These are phyloP conservation scores for Pseudocheirus occidentalis DNA, from an alignment of 2,797 vertebrate genomes.

Conservation along the genomic window DNA sequence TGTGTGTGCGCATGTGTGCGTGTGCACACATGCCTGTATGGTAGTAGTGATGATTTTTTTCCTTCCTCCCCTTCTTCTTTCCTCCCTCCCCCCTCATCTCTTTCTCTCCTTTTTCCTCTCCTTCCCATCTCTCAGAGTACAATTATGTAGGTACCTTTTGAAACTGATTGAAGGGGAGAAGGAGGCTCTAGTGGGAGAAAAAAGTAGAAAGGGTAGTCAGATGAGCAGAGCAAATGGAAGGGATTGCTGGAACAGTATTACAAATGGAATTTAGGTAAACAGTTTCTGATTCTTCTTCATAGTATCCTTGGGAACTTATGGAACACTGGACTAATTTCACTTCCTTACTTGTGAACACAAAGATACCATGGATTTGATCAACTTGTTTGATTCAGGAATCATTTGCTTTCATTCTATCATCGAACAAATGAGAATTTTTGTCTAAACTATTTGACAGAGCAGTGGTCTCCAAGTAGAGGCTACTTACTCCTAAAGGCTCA, in stretches of 20 bases:
- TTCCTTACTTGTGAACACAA: not conserved
- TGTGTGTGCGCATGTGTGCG: not conserved
- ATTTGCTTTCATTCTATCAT: not conserved
- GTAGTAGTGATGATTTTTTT: not conserved
- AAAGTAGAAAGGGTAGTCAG: not conserved
- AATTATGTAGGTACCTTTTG: not conserved
- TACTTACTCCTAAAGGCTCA: not conserved
- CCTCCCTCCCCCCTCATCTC: accelerated
- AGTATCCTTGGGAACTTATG: not conserved
- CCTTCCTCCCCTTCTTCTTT: accelerated
- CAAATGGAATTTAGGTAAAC: not conserved
- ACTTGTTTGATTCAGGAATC: not conserved
- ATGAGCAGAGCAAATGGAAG: not conserved
- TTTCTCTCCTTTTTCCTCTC: not conserved
- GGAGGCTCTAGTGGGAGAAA: not conserved
- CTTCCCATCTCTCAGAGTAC: not conserved
- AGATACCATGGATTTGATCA: not conserved
- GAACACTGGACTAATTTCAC: not conserved
- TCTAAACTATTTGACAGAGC: not conserved
- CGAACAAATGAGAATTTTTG: not conserved
- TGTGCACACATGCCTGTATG: not conserved
- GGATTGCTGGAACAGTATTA: not conserved
- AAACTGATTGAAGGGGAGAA: not conserved
- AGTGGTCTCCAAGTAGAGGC: not conserved
- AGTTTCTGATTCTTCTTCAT: not conserved